Evolutionary conservation across 2,797 vertebrate genomes (phyloP).

Genomic region (Acomys russatus): DNA sequence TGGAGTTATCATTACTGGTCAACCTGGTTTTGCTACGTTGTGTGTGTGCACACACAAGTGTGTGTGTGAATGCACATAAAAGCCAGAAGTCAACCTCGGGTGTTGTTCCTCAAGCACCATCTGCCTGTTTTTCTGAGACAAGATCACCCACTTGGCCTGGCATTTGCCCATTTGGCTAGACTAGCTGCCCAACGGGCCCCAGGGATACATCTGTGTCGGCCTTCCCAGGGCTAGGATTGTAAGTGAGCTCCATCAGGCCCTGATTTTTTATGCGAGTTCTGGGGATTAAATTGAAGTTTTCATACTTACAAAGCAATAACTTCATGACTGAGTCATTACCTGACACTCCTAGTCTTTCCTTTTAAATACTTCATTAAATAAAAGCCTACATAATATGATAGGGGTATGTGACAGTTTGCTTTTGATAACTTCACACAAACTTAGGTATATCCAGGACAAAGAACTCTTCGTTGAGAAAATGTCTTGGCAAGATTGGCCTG

Average conservation of each 20-base stretch:
- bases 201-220: neutral
- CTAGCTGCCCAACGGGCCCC: neutral
- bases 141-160: neutral
- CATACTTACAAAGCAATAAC: neutral
- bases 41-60: neutral
- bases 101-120: neutral
- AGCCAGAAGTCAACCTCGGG: neutral
- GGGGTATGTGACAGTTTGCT: neutral
- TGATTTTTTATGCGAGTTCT: neutral
- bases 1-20: neutral
- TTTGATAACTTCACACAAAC: neutral
- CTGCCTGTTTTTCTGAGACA: neutral
- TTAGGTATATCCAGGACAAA: neutral
- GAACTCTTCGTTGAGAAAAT: neutral
- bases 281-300: neutral
- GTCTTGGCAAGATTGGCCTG: neutral
- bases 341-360: neutral
- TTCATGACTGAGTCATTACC: neutral
- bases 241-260: no score
- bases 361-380: neutral
- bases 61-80: neutral
- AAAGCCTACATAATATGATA: neutral
- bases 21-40: neutral
- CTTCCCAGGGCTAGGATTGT: neutral
- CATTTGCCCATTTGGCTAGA: neutral